These are phyloP conservation scores for Pseudorhiza aurosa DNA, from an alignment of 30 jellyfish, hydroid and myxozoan genomes.

Conservation along the genomic window DNA sequence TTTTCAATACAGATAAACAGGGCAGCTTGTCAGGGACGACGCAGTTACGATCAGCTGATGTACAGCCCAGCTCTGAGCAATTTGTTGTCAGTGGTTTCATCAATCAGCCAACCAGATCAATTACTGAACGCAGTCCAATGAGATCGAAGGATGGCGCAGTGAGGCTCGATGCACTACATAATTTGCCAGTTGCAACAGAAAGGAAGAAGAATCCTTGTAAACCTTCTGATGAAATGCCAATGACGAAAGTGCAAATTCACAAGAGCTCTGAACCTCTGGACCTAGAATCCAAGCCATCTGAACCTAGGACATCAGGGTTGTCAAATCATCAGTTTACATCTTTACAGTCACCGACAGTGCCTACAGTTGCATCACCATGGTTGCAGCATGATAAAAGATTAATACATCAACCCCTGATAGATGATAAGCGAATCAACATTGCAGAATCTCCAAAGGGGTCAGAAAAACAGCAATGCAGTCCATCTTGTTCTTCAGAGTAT, in stretches of 20 bases:
- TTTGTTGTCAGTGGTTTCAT: constrained; percentile 5
- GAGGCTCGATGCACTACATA: neutral
- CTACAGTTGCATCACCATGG: constrained; percentile 20
- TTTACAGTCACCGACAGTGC: constrained; percentile 27
- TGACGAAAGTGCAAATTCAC: constrained; percentile 33
- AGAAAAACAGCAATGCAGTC: constrained; percentile 9
- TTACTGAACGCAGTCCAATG: constrained; percentile 48
- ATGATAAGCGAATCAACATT: constrained; percentile 19
- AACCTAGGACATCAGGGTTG: constrained; percentile 33
- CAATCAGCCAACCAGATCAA: constrained; percentile 35
- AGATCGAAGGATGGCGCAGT: constrained; percentile 19
- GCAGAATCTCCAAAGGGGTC: neutral
- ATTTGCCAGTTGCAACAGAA: constrained; percentile 30
- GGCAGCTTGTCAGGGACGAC: constrained; percentile 28
- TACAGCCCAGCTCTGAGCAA: constrained; percentile 4
- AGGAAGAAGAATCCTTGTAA: constrained; percentile 31
- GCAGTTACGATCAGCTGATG: constrained; percentile 8
- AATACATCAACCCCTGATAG: no score
- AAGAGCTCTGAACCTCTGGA: constrained; percentile 34
- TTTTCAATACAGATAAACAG: constrained; percentile 37
- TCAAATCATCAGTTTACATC: constrained; percentile 49
- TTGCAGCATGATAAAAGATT: constrained; percentile 10
- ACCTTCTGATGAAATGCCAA: constrained; percentile 15
- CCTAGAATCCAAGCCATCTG: constrained; percentile 18
- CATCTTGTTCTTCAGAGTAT: constrained; percentile 13